phyloP scores from a whole-genome alignment of 1,140 invertebrate species.

The Pogonomyrmex barbatus region DNA sequence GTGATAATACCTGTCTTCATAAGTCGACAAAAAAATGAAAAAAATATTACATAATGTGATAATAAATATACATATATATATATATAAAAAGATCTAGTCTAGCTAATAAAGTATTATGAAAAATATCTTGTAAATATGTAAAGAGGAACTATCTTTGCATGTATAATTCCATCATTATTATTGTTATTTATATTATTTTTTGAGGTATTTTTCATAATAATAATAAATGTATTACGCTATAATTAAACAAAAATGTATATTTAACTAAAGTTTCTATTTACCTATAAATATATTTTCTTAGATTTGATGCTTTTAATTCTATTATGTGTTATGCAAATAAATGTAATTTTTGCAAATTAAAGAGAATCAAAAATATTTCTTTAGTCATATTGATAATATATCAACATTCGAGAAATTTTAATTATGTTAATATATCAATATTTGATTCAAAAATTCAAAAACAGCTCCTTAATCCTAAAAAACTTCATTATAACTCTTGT shows the following conservation, averaged over 20 bases:
- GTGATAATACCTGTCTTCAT: background rate
- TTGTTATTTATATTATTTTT: background rate
- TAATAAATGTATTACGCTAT: background rate
- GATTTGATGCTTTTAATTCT: background rate
- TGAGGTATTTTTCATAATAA: background rate
- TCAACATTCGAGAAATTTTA: background rate
- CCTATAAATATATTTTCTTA: background rate
- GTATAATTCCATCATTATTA: background rate
- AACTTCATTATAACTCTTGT: background rate
- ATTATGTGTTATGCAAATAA: background rate
- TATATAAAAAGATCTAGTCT: background rate
- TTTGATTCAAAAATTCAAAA: background rate
- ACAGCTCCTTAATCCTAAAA: background rate
- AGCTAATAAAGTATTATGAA: slow-evolving; percentile 14
- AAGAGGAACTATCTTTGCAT: background rate
- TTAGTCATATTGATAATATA: background rate
- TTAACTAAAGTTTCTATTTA: background rate
- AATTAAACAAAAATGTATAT: background rate
- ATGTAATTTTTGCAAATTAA: background rate
- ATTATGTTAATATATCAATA: background rate
- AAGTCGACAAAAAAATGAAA: slow-evolving; percentile 6
- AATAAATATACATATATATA: background rate
- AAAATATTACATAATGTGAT: background rate
- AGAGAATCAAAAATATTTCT: background rate
- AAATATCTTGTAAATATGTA: background rate